Evolutionary conservation across 2,797 vertebrate genomes (phyloP), one percentile per base, ranked within the genome.

Genomic region (Eleutherodactylus coqui): DNA sequence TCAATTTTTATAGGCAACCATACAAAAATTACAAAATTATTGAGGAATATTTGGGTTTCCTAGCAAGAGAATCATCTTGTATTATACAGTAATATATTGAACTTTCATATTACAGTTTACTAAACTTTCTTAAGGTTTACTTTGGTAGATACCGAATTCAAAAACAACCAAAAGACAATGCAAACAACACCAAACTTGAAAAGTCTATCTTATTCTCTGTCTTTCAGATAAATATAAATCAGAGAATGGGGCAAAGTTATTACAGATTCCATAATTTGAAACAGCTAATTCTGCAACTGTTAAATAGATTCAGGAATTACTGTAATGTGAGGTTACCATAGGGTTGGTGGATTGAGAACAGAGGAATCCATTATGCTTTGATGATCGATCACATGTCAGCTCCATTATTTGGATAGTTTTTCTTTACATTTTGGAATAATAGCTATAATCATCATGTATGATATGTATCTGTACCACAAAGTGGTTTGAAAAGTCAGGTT

Each of bases 271-370:
- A n/a, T 73, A 73, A 73, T 45, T 6, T 27, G 70, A 45, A 45
- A 45, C 70, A 73, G 70, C 38, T 45, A 73, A 13, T 45, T 5
- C 2, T 29, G 21, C 36, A 43, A 45, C 5, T 14, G 29, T 17
- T n/a, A 45, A 45, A 73, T 21, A 8, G 45, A 73, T 73, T 45
- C 14, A 47, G 45, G 27, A 49, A 75, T 49, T 75, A 49, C 27
- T 75, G 27, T 32, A 75, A 49, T 75, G n/a, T 32, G 17, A 75
- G 16, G 5, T 49, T 75, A 75, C 27, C 45, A 75, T 49, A 49
- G 27, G 49, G 43, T 49, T 29, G 43, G 51, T 75, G 16, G 16
- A 47, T 75, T 4, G 9, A 75, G 43, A 75, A 47, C 70, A 75
- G 1, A 75, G 34, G 70, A 47, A 47, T 29, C 24, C 14, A 47